These are phyloP conservation scores for Paradisaea rubra DNA, from an alignment of 2,113 vertebrate species.

Conservation along the genomic window DNA sequence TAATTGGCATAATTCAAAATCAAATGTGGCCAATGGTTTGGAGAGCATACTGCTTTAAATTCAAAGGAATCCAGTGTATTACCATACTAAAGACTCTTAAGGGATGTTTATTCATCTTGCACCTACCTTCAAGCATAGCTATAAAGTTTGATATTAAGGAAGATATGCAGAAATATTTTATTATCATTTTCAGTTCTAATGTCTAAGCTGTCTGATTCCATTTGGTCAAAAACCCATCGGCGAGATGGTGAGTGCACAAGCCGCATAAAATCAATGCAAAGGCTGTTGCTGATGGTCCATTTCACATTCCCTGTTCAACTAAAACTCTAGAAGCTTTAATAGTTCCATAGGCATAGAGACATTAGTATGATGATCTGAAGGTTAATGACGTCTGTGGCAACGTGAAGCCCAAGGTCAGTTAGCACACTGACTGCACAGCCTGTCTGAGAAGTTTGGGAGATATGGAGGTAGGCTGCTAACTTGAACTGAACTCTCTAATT, in stretches of 20 bases:
- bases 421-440: neutral
- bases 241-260: neutral
- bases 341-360: neutral
- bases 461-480: neutral
- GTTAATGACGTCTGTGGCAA: neutral
- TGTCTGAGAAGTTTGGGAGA: neutral
- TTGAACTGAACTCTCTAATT: neutral
- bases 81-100: neutral
- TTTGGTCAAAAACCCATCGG: constrained; percentile 3
- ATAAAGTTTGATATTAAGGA: constrained; percentile 19
- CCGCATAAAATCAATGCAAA: neutral
- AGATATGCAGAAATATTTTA: constrained; percentile 41
- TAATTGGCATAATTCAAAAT: neutral
- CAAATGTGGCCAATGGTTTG: neutral
- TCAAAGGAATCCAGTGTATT: neutral
- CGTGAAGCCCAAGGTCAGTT: neutral
- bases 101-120: constrained; percentile 32
- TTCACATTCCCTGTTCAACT: neutral
- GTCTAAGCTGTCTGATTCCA: constrained; percentile 3
- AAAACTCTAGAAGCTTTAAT: neutral
- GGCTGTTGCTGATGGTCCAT: neutral
- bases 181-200: constrained; percentile 9
- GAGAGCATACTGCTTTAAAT: neutral
- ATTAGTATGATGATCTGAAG: neutral
- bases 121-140: neutral